Percentiles rank a stretch among this genome's conserved stretches.
Conservation (phyloP, 92 coral and sea anemone species). For the Isaurus tuberculatus region DNA sequence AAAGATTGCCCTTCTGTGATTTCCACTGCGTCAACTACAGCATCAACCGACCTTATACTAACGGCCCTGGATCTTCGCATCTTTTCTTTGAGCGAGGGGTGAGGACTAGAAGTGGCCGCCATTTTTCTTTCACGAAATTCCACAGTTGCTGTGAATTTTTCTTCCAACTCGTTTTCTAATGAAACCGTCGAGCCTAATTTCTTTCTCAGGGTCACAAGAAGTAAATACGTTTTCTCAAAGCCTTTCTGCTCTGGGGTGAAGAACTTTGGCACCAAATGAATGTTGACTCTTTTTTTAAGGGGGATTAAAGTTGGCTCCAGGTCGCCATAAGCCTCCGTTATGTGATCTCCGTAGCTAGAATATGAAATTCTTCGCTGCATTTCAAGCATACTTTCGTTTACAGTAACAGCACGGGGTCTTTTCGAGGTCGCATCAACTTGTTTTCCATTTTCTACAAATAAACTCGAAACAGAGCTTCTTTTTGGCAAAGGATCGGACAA, state of each 20-base stretch:
- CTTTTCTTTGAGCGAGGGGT: slow-evolving; percentile 36
- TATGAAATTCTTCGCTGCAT: slow-evolving; percentile 1
- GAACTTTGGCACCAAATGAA: slow-evolving; percentile 86
- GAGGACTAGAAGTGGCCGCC: slow-evolving; percentile 3
- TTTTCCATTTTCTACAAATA: not conserved
- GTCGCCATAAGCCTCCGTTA: slow-evolving; percentile 31
- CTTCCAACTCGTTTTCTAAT: slow-evolving; percentile 10
- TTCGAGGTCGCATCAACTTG: not conserved
- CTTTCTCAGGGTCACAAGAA: slow-evolving; percentile 18
- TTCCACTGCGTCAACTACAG: slow-evolving; percentile 4
- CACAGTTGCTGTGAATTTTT: slow-evolving; percentile 44
- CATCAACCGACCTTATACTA: slow-evolving; percentile 23
- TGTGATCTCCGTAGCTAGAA: slow-evolving; percentile 40
- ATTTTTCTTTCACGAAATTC: slow-evolving; percentile 61
- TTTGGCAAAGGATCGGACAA: slow-evolving; percentile 35
- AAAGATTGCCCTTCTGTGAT: slow-evolving; percentile 11
- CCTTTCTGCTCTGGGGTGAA: slow-evolving; percentile 76
- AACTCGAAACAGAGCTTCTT: slow-evolving; percentile 12
- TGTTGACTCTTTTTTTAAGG: slow-evolving; percentile 56
- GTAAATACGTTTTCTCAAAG: slow-evolving; percentile 31
- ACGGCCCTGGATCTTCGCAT: slow-evolving; percentile 25
- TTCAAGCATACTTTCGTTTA: not conserved
- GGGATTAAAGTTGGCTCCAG: slow-evolving; percentile 69
- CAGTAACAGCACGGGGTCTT: slow-evolving; percentile 17
- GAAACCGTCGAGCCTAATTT: slow-evolving; percentile 15